A percentile compares a stretch with the other conserved stretches of the same genome.
These are phyloP conservation scores for Engraulis encrasicolus DNA, from an alignment of 2,113 vertebrate genomes.

Conservation along the genomic window DNA sequence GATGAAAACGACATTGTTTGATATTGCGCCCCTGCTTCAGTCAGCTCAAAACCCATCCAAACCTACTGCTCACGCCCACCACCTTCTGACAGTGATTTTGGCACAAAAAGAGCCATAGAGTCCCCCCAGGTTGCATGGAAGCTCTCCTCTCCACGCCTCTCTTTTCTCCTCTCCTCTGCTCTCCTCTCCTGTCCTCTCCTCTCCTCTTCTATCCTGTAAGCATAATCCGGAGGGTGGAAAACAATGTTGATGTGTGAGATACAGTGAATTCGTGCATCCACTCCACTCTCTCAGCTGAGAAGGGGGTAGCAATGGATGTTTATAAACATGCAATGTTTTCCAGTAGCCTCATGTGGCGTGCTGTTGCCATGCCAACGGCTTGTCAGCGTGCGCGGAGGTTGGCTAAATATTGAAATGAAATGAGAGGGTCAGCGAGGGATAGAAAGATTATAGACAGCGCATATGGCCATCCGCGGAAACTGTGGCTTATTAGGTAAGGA, in stretches of 20 bases:
- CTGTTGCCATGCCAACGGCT: not conserved
- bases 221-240: not conserved
- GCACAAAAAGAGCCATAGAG: too few relatives aligned
- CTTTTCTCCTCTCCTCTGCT: too few relatives aligned
- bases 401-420: not conserved
- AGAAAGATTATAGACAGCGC: not conserved
- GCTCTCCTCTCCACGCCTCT: not conserved
- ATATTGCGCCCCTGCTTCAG: too few relatives aligned
- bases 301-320: not conserved
- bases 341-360: not conserved
- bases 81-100: too few relatives aligned
- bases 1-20: not conserved
- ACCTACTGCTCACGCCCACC: too few relatives aligned
- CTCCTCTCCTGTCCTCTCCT: too few relatives aligned
- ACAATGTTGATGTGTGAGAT: too few relatives aligned
- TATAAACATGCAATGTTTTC: constrained; percentile 2
- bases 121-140: too few relatives aligned
- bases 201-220: too few relatives aligned
- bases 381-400: not conserved
- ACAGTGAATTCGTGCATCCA: not conserved
- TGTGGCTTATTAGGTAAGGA: too few relatives aligned
- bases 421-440: not conserved
- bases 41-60: too few relatives aligned
- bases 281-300: not conserved
- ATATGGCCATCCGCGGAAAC: not conserved